Conservation (phyloP, 92 coral and sea anemone genomes). For the Palythoa caribaeorum region DNA sequence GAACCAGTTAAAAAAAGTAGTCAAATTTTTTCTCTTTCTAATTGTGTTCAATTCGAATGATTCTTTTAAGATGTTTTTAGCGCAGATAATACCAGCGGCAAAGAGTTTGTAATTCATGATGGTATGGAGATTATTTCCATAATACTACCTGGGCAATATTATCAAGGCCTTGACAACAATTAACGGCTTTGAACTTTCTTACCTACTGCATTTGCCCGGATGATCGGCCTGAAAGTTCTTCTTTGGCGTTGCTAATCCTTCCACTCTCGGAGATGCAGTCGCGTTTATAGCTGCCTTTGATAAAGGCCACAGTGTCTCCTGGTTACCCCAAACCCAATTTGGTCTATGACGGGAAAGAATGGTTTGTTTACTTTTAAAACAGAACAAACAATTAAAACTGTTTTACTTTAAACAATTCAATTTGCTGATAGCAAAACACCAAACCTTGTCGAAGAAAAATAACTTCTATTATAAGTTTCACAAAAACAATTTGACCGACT, state of each 20-base stretch:
- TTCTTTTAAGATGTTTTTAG: too few species aligned
- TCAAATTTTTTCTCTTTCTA: too few species aligned
- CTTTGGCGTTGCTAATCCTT: slow-evolving; percentile 85
- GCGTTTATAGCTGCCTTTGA: slow-evolving; percentile 72
- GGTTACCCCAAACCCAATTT: slow-evolving; percentile 83
- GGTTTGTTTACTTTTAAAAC: not conserved
- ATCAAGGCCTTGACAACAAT: slow-evolving; percentile 18
- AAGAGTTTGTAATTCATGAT: too few species aligned
- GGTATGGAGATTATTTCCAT: too few species aligned
- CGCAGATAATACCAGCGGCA: too few species aligned
- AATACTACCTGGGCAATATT: not conserved
- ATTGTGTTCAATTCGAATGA: too few species aligned
- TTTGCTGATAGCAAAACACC: not conserved
- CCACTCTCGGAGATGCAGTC: slow-evolving; percentile 72
- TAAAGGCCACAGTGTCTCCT: slow-evolving; percentile 84
- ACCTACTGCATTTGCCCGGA: slow-evolving; percentile 86
- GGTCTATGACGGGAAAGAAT: slow-evolving; percentile 67
- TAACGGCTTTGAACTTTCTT: slow-evolving; percentile 20
- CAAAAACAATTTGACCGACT: not conserved
- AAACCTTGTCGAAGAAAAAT: too few species aligned
- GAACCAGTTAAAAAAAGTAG: too few species aligned
- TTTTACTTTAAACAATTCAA: not conserved
- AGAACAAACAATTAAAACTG: slow-evolving; percentile 9
- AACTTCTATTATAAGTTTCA: too few species aligned
- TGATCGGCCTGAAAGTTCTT: slow-evolving; percentile 80